phyloP scores from a whole-genome alignment of 2,113 vertebrate genomes.

The Oncorhynchus gorbuscha region DNA sequence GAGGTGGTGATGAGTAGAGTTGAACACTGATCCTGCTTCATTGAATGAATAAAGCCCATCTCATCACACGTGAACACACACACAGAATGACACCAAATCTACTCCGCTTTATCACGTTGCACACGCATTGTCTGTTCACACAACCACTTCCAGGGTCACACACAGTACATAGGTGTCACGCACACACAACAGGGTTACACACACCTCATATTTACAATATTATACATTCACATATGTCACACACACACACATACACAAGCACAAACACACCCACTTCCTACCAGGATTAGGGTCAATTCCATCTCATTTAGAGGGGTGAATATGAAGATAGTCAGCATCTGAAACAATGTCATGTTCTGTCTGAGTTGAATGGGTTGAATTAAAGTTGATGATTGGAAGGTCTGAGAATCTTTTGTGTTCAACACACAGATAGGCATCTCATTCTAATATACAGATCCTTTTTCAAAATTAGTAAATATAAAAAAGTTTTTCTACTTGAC shows the following conservation, averaged over 20 bases:
- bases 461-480: no score
- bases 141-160: slow-evolving; percentile 21
- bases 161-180: not conserved
- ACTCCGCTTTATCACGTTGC: slow-evolving; percentile 51
- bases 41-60: slow-evolving; percentile 53
- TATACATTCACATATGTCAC: no score
- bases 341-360: not conserved
- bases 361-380: not conserved
- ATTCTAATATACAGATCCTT: no score
- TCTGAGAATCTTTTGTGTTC: no score
- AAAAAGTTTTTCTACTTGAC: no score
- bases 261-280: no score
- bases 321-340: no score
- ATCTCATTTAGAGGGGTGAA: no score
- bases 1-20: slow-evolving; percentile 25
- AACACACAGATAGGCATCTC: no score
- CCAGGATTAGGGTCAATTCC: no score
- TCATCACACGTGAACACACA: slow-evolving; percentile 29
- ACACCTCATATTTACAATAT: slow-evolving; percentile 14
- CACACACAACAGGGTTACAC: slow-evolving; percentile 34
- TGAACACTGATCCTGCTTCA: slow-evolving; percentile 49
- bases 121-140: slow-evolving; percentile 27
- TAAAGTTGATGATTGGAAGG: no score
- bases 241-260: no score
- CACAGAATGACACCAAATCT: slow-evolving; percentile 44